These are phyloP conservation scores for Diachrysia chrysitis DNA, from an alignment of 2,888 invertebrate genomes.

Conservation along the genomic window DNA sequence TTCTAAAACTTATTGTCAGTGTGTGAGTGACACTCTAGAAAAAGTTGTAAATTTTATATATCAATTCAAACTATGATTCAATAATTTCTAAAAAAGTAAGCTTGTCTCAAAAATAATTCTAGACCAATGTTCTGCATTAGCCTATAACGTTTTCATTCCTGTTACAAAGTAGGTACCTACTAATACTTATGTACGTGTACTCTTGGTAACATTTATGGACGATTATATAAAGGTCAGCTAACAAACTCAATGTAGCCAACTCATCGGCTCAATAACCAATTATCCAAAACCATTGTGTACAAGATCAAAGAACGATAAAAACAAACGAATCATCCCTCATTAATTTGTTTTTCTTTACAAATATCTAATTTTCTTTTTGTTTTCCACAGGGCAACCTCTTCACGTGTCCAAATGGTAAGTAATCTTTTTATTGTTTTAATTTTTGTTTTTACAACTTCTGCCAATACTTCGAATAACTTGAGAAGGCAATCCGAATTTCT, in stretches of 20 bases:
- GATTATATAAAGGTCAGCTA: background rate
- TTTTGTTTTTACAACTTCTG: constrained; percentile 52
- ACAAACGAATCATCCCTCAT: constrained; percentile 9
- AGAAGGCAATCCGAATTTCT: constrained; percentile 38
- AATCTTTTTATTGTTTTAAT: constrained; percentile 49
- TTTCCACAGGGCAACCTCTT: constrained; percentile 91
- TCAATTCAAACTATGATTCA: background rate
- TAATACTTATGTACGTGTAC: background rate
- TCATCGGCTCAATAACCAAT: background rate
- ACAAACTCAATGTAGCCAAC: background rate
- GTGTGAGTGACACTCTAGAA: too few relatives aligned
- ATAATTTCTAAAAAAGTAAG: background rate
- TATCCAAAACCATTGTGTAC: background rate
- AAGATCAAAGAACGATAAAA: constrained; percentile 33
- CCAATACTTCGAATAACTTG: constrained; percentile 58
- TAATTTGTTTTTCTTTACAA: constrained; percentile 31
- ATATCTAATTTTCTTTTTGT: constrained; percentile 56
- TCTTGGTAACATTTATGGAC: background rate
- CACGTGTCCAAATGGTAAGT: constrained; percentile 93
- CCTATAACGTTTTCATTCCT: background rate
- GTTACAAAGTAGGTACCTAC: too few relatives aligned
- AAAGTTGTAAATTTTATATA: too few relatives aligned
- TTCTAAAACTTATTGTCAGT: background rate
- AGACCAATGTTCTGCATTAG: background rate
- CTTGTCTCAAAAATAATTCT: background rate